Evolutionary conservation across 2,113 vertebrate genomes (phyloP).

Genomic region (Malurus melanocephalus): DNA sequence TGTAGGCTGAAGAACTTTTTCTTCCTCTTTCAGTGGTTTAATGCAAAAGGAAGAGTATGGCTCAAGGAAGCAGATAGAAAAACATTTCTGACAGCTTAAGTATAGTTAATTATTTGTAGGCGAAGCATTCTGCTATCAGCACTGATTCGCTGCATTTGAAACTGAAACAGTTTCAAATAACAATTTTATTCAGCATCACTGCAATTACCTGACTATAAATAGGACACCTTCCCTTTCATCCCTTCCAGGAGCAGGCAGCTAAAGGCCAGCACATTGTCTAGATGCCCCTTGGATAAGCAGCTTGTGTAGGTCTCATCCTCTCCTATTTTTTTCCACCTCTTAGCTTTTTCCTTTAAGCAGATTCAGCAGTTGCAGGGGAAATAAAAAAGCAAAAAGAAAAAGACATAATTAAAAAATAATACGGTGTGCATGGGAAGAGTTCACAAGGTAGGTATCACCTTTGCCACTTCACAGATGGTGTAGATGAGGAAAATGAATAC

Average conservation of each 20-base stretch:
- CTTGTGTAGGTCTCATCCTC: neutral
- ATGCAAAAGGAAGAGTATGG: neutral
- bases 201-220: constrained; percentile 60
- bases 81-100: constrained; percentile 40
- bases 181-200: constrained; percentile 49
- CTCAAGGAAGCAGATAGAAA: constrained; percentile 19
- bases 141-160: constrained; percentile 38
- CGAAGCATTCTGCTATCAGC: constrained; percentile 43
- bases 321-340: neutral
- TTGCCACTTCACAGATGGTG: neutral
- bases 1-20: neutral
- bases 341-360: neutral
- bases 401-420: neutral
- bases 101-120: constrained; percentile 53
- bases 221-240: constrained; percentile 11
- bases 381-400: too few relatives aligned
- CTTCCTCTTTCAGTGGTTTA: neutral
- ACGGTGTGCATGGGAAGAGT: neutral
- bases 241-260: neutral
- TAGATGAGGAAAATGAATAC: neutral
- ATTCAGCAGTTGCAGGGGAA: neutral
- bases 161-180: constrained; percentile 31
- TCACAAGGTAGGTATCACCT: neutral
- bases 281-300: neutral
- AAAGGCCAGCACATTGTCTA: neutral